phyloP scores from a whole-genome alignment of 2,797 vertebrate species.

The Acipenser ruthenus region DNA sequence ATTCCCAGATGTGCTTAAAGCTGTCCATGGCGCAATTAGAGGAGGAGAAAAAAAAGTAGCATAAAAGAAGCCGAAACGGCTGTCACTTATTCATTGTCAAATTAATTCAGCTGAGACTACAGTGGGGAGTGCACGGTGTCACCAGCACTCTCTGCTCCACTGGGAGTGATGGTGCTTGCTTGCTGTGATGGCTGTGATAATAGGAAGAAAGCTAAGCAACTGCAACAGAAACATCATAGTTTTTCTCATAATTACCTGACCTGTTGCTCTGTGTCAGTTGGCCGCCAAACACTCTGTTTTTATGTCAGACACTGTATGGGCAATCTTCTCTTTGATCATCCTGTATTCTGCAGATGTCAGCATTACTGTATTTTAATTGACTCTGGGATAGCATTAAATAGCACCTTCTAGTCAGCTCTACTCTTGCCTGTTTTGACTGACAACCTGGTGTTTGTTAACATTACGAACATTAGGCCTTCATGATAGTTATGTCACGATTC shows the following conservation, averaged over 20 bases:
- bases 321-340: constrained; percentile 60
- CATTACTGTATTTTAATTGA: constrained; percentile 71
- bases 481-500: constrained; percentile 37
- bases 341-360: constrained; percentile 55
- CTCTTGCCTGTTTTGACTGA: constrained; percentile 49
- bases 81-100: constrained; percentile 78
- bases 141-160: constrained; percentile 48
- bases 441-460: constrained; percentile 27
- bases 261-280: constrained; percentile 63
- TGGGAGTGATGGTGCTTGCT: constrained; percentile 42
- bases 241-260: constrained; percentile 71
- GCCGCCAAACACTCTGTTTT: constrained; percentile 57
- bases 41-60: constrained; percentile 36
- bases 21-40: constrained; percentile 65
- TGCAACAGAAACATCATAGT: constrained; percentile 63
- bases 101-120: constrained; percentile 73
- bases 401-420: constrained; percentile 44
- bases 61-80: constrained; percentile 48
- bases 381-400: constrained; percentile 58
- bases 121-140: constrained; percentile 43
- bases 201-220: constrained; percentile 53
- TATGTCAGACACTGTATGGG: constrained; percentile 55
- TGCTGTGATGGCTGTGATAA: constrained; percentile 61
- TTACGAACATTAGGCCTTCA: constrained; percentile 43
- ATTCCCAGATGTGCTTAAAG: constrained; percentile 68